Evolutionary conservation across 2,797 vertebrate species (phyloP), one percentile per base, ranked within the genome.

Genomic region (Pitangus sulphuratus): DNA sequence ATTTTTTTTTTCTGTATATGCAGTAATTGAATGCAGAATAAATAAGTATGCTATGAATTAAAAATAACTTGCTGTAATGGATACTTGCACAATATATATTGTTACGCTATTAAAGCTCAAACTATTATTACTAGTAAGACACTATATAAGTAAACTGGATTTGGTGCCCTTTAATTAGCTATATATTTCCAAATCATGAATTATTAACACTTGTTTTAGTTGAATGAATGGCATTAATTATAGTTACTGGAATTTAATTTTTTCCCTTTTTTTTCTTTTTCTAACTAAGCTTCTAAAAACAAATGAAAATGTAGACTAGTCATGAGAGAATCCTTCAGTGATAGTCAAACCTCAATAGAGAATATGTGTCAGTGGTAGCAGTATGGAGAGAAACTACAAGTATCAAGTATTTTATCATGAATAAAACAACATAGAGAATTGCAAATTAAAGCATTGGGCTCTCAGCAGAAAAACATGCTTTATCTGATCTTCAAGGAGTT

Each of bases 371-470:
- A 91, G 37, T 85, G 80, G 48, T 92, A 79, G 37, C 72, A 89
- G 15, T 61, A 75, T 84, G 80, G 71, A 71, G 66, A 75, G 77
- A 85, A 96, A 87, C 93, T 70, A 80, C 58, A 79, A 93, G 79
- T 94, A 88, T 93, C 70, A 71, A 93, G 84, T 84, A 90, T 94
- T 97, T 97, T 84, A 62, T 96, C 76, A 95, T 97, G 75, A 97
- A 97, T 97, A 97, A 97, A 97, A 96, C 91, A 97, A 96, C 95
- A 96, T 82, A 97, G 61, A 93, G 96, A 97, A 97, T 96, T 90
- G 77, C 77, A 96, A 96, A 97, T 97, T 64, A 97, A 96, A 95
- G 58, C 65, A 57, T 66, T 79, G 77, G 51, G 51, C 58, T 75
- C 77, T 90, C 50, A 74, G 61, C 84, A 96, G 81, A 90, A 94